Conservation (phyloP, 2,797 vertebrate species). For the Cyprinella venusta region DNA sequence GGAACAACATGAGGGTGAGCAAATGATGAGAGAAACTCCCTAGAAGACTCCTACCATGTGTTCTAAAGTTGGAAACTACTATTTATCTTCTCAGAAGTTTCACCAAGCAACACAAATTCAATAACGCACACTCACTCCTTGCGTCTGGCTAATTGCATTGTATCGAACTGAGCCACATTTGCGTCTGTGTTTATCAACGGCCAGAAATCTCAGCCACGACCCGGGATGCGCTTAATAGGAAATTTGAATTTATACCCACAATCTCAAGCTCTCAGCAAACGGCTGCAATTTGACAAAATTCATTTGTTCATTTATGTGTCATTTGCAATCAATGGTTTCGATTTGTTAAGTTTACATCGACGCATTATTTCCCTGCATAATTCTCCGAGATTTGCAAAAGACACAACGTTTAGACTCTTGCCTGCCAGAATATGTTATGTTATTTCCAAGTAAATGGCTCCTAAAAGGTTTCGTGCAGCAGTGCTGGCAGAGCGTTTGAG, state of each 20-base stretch:
- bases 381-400: background rate
- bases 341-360: constrained; percentile 39
- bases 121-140: constrained; percentile 22
- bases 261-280: constrained; percentile 22
- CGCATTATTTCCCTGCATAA: constrained; percentile 18
- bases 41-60: background rate
- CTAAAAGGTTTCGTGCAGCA: constrained; percentile 67
- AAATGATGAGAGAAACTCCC: background rate
- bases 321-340: constrained; percentile 51
- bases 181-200: constrained; percentile 36
- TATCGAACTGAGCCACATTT: constrained; percentile 35
- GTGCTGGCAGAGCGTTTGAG: constrained; percentile 54
- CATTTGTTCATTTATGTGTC: constrained; percentile 29
- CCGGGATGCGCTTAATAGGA: constrained; percentile 24
- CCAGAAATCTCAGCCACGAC: constrained; percentile 25
- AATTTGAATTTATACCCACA: constrained; percentile 39
- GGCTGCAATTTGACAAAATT: background rate
- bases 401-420: constrained; percentile 27
- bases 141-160: constrained; percentile 35
- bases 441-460: constrained; percentile 65
- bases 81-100: constrained; percentile 33
- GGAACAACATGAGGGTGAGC: background rate
- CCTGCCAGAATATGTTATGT: constrained; percentile 34
- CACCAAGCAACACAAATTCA: constrained; percentile 24
- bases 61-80: constrained; percentile 21